A percentile compares a stretch with the other conserved stretches of the same genome.
These are phyloP conservation scores for Prietella phreatophila DNA, from an alignment of 2,113 vertebrate genomes.

Conservation along the genomic window DNA sequence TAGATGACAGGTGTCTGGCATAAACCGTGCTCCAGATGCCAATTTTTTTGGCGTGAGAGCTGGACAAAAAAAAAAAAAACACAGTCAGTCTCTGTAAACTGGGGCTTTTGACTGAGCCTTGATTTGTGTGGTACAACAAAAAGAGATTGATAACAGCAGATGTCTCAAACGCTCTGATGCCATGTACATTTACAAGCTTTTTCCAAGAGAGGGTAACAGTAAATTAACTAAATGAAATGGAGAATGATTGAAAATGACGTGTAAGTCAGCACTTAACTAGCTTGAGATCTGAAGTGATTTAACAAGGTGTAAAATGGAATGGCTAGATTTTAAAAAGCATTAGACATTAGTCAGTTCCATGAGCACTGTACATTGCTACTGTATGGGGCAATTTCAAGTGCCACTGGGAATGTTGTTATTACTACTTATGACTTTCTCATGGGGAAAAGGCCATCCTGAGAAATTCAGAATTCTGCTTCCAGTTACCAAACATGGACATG, in stretches of 20 bases:
- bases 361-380: not conserved
- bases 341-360: not conserved
- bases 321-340: not conserved
- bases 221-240: not conserved
- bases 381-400: not conserved
- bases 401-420: constrained; percentile 5
- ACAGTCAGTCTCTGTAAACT: not conserved
- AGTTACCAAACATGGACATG: constrained; percentile 36
- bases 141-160: constrained; percentile 27
- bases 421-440: not conserved
- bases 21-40: constrained; percentile 19
- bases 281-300: not conserved
- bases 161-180: not conserved
- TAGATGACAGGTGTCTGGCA: constrained; percentile 48
- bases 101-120: constrained; percentile 17
- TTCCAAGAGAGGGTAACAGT: not conserved
- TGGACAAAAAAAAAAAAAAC: not conserved
- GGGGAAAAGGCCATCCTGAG: constrained; percentile 20
- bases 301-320: not conserved
- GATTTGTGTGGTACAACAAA: constrained; percentile 24
- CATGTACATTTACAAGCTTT: not conserved
- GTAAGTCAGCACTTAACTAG: not conserved
- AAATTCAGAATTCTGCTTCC: constrained; percentile 20
- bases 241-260: not conserved
- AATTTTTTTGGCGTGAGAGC: constrained; percentile 8